phyloP scores from a whole-genome alignment of 2,797 vertebrate species.

The Zenarchopterus dispar region DNA sequence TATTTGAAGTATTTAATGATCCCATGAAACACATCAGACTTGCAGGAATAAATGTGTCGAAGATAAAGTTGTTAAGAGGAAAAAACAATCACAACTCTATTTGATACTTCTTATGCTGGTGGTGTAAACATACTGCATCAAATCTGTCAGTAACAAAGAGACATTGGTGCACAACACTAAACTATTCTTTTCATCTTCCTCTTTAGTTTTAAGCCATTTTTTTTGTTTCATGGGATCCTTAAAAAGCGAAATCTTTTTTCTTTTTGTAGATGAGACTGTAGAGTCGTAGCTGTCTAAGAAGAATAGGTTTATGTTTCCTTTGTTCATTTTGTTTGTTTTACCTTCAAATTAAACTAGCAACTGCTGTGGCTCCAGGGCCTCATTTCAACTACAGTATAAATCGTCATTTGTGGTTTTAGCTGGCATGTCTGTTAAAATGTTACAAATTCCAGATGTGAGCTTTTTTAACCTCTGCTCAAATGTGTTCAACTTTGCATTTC shows the following conservation, averaged over 20 bases:
- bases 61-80: too few relatives aligned
- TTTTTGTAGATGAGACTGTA: constrained; percentile 21
- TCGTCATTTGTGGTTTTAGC: constrained; percentile 1
- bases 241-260: neutral
- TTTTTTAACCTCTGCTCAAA: constrained; percentile 11
- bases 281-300: constrained; percentile 7
- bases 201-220: too few relatives aligned
- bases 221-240: constrained; percentile 35
- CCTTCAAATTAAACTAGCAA: too few relatives aligned
- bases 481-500: constrained; percentile 20
- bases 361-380: too few relatives aligned
- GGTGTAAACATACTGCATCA: too few relatives aligned
- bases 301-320: constrained; percentile 5
- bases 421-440: too few relatives aligned
- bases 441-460: neutral
- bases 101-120: too few relatives aligned
- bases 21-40: constrained; percentile 37
- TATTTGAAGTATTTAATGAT: constrained; percentile 27
- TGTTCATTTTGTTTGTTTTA: constrained; percentile 15
- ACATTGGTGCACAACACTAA: neutral
- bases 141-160: neutral
- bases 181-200: too few relatives aligned
- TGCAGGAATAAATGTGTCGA: neutral
- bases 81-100: too few relatives aligned
- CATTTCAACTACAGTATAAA: neutral